Base-by-base conservation (phyloP, 2,888 invertebrate species). In the Notodonta dromedarius region DNA sequence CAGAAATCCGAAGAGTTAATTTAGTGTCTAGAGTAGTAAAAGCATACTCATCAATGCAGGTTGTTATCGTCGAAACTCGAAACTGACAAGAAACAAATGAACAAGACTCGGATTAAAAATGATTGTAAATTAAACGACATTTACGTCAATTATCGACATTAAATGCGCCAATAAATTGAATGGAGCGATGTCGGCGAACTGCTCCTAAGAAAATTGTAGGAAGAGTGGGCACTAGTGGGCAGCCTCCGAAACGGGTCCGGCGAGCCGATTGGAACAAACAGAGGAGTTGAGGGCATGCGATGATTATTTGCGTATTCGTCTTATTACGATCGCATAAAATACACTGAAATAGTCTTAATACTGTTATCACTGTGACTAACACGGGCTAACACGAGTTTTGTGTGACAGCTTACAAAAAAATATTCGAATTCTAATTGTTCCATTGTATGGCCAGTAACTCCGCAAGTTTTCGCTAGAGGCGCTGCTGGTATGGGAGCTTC, bases 111-210 rank as follows among this genome's bases (percentile, higher is more conserved):
- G 40, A 66, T 65, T 70, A 69, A 68, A 63, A 74, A 69, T 59
- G 58, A 56, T 54, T 59, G 66, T 64, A 69, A 77, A 74, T 56
- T 62, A 74, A 74, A 73, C 70, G 65, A 69, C 69, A 83, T 82
- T 83, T 77, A 78, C 71, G 78, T 79, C 80, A 82, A 80, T 84
- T 83, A 85, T 80, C 70, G 77, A 73, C 67, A 70, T 78, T 75
- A 80, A 84, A 83, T 82, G 77, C 70, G 70, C 58, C 76, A 71
- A 83, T 84, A 76, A 68, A 69, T 66, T 57, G 57, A 61, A 50
- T 13, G 57, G 59, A 57, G 59, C 58, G 65, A 74, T 71, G 71
- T 68, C 61, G 71, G 71, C 58, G 64, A 73, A 74, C 75, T 65
- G 63, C 71, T 74, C 61, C 64, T 67, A 59, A 68, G 66, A 70